These are phyloP conservation scores for Ditylenchus dipsaci DNA, from an alignment of 1,140 invertebrate genomes.

Conservation along the genomic window DNA sequence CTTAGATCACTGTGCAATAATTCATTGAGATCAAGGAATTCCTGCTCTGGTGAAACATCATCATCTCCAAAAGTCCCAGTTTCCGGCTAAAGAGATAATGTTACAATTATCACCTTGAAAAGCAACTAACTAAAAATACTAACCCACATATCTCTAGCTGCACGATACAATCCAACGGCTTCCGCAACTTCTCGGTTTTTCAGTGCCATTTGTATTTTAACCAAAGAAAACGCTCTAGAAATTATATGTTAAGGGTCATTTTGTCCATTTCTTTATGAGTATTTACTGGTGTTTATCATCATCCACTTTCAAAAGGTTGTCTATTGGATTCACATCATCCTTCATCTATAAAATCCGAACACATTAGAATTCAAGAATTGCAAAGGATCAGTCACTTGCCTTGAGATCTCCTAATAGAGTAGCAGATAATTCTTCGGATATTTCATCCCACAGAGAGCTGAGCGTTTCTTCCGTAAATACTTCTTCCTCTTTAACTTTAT, in stretches of 20 bases:
- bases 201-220: constrained; percentile 33
- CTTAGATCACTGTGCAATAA: constrained; percentile 29
- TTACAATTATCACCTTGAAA: not conserved
- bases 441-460: constrained; percentile 24
- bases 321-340: constrained; percentile 35
- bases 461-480: constrained; percentile 5
- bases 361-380: not conserved
- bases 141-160: constrained; percentile 8
- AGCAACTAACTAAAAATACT: not conserved
- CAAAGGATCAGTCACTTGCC: not conserved
- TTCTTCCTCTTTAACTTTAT: constrained; percentile 10
- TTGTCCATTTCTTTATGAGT: too few relatives aligned
- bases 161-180: constrained; percentile 38
- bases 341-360: constrained; percentile 10
- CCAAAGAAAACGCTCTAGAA: constrained; percentile 30
- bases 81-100: constrained; percentile 18
- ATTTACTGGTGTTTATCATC: constrained; percentile 37
- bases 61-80: constrained; percentile 34
- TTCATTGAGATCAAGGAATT: constrained; percentile 15
- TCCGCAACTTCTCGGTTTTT: constrained; percentile 25
- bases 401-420: constrained; percentile 9
- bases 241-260: too few relatives aligned
- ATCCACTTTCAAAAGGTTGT: constrained; percentile 28
- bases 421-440: constrained; percentile 25
- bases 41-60: constrained; percentile 24